A percentile compares a stretch with the other conserved stretches of the same genome.
These are phyloP conservation scores for Esox niger DNA, from an alignment of 2,113 vertebrate genomes.

Conservation along the genomic window DNA sequence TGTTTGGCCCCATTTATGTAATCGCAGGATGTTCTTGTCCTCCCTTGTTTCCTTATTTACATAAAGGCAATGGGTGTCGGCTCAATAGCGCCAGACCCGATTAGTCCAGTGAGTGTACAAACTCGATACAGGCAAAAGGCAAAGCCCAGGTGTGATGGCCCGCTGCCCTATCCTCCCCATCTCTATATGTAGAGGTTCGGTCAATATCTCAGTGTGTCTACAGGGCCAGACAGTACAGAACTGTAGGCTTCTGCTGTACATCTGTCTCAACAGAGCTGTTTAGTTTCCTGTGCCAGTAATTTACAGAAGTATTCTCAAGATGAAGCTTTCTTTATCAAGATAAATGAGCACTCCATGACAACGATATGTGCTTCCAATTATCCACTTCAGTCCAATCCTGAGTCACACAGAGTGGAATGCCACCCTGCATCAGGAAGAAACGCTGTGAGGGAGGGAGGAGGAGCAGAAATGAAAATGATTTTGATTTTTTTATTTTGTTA, in stretches of 20 bases:
- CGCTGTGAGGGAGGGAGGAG: slow-evolving; percentile 4
- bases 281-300: slow-evolving; percentile 33
- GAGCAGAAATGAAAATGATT: slow-evolving; percentile 12
- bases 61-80: not conserved
- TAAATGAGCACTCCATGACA: slow-evolving; percentile 46
- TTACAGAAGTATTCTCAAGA: slow-evolving; percentile 47
- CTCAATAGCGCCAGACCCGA: not conserved
- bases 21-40: slow-evolving; percentile 19
- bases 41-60: slow-evolving; percentile 5
- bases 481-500: slow-evolving; percentile 1
- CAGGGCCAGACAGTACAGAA: slow-evolving; percentile 7
- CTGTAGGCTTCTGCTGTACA: slow-evolving; percentile 42
- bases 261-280: slow-evolving; percentile 20
- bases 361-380: slow-evolving; percentile 39
- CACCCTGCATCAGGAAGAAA: slow-evolving; percentile 2
- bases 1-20: slow-evolving; percentile 18
- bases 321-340: slow-evolving; percentile 48
- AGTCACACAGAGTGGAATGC: slow-evolving; percentile 15
- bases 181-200: not conserved
- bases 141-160: not conserved
- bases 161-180: slow-evolving; percentile 13
- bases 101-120: slow-evolving; percentile 10
- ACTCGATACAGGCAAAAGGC: not conserved
- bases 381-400: slow-evolving; percentile 25
- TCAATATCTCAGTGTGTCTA: slow-evolving; percentile 21